Conservation (phyloP, 2,888 invertebrate genomes). For the Ophion slaviceki region DNA sequence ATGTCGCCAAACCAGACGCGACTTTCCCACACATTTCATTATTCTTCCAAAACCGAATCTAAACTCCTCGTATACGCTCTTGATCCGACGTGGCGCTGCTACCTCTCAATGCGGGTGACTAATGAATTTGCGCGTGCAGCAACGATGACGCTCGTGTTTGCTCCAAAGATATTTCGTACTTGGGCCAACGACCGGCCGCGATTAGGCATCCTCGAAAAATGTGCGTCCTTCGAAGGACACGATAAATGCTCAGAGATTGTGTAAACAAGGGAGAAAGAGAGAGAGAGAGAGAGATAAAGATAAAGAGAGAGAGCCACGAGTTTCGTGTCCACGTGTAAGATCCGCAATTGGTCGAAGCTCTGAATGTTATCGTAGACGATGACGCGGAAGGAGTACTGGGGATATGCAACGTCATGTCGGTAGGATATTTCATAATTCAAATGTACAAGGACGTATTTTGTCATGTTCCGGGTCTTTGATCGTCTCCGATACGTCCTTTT, state of each 20-base stretch:
- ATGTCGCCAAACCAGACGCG: no score
- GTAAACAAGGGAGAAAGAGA: background rate
- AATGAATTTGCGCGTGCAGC: background rate
- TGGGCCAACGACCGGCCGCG: background rate
- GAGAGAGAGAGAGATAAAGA: background rate
- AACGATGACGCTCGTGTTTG: conserved; percentile 1
- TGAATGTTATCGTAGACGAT: conserved; percentile 23
- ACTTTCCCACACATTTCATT: no score
- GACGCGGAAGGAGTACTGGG: background rate
- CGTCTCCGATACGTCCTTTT: background rate
- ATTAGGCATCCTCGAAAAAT: conserved; percentile 3
- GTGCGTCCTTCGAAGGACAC: conserved; percentile 4
- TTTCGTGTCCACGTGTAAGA: background rate
- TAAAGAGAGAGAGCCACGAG: background rate
- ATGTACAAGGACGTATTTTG: background rate
- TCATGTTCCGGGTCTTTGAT: background rate
- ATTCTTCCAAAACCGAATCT: no score
- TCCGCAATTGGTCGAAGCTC: background rate
- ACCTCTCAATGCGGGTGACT: background rate
- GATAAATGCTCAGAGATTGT: conserved; percentile 11
- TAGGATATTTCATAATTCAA: background rate
- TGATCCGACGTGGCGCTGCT: background rate
- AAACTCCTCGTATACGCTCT: background rate
- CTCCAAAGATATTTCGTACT: conserved; percentile 1
- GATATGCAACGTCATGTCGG: conserved; percentile 2